Evolutionary conservation across 2,113 vertebrate genomes (phyloP).

Genomic region (Phrynosoma platyrhinos): DNA sequence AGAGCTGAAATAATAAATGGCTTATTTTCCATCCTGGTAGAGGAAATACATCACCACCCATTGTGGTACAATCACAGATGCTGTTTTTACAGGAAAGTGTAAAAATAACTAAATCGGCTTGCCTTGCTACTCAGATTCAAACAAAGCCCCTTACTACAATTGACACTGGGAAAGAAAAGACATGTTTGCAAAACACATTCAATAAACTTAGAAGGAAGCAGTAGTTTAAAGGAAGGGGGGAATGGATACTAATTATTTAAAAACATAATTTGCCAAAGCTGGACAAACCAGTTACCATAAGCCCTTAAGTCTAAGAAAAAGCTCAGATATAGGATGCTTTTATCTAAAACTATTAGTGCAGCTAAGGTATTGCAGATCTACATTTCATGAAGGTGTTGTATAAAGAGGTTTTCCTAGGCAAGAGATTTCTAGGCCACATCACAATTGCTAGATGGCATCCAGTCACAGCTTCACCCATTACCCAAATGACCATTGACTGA

Average conservation of each 20-base stretch:
- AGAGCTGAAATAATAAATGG: constrained; percentile 94
- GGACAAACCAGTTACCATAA: constrained; percentile 51
- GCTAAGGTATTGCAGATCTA: neutral
- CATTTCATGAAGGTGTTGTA: neutral
- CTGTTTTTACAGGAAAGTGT: constrained; percentile 95
- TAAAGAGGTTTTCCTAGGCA: too few relatives aligned
- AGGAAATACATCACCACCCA: constrained; percentile 98
- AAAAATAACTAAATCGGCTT: constrained; percentile 92
- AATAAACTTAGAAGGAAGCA: constrained; percentile 66
- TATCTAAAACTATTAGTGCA: neutral
- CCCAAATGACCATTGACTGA: neutral
- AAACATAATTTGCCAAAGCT: constrained; percentile 71
- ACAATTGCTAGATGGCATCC: neutral
- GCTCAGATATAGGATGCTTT: neutral
- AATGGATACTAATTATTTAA: constrained; percentile 58
- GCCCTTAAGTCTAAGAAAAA: constrained; percentile 51
- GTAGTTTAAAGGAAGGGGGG: constrained; percentile 67
- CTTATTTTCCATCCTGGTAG: constrained; percentile 92
- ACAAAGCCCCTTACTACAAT: constrained; percentile 76
- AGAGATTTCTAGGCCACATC: too few relatives aligned
- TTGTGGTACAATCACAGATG: constrained; percentile 86
- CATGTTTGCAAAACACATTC: constrained; percentile 67
- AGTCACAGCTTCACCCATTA: too few relatives aligned
- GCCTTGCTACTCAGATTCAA: constrained; percentile 75
- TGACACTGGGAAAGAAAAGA: constrained; percentile 67